Evolutionary conservation across 2,888 invertebrate species (phyloP), one percentile per base, ranked within the genome.

Genomic region (Epinotia demarniana): DNA sequence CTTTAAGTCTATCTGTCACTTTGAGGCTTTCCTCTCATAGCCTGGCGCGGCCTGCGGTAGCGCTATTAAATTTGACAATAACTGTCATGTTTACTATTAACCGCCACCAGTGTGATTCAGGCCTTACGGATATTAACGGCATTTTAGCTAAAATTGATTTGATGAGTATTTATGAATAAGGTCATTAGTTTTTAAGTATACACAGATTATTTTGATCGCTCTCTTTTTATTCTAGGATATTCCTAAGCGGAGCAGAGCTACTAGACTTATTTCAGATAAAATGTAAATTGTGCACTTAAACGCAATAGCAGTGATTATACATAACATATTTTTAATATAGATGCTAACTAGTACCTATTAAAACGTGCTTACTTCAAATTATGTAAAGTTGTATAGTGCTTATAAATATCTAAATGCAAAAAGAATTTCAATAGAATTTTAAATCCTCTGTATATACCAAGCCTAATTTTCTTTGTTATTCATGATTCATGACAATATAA

Each of bases 321-420:
- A 78, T 80, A 80, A 81, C 81, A 76, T 83, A 81, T 78, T 80
- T 81, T 79, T 86, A 82, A 81, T 82, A 86, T 75, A 75, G 61
- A 67, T 62, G 13, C 62, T 72, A 72, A 9, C 62, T 72, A 72
- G 71, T 67, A 75, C 71, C 60, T 72, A 67, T 75, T 75, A 81
- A 80, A 83, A 86, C 80, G 81, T 86, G 89, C 91, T 90, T 89
- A 86, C 87, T 87, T 85, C 84, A 86, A 81, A 86, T 81, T 81
- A 87, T 90, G 89, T 92, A 91, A 90, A 91, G 86, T 89, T 92
- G 92, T 93, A 92, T 91, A 93, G 89, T 89, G 91, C 92, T 92
- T 90, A 90, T 90, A 90, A 89, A 89, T 90, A 75, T 67, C 61
- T 75, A 89, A 86, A 84, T 81, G 81, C 82, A 82, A 82, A 83